These are phyloP conservation scores for Drosophila ogumai DNA, from an alignment of 1,140 invertebrate species.

Conservation along the genomic window DNA sequence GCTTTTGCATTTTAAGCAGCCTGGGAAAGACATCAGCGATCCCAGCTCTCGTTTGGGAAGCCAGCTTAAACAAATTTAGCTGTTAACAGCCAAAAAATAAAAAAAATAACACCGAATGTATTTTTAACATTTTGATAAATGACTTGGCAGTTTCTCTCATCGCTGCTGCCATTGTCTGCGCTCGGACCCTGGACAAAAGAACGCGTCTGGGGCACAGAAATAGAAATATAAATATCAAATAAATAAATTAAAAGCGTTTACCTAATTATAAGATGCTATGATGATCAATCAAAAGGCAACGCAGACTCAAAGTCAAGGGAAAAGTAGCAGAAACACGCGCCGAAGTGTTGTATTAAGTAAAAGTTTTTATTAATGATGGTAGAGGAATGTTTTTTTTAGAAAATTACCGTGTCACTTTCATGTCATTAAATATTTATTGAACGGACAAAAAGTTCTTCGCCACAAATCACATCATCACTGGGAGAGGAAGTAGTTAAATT, in stretches of 20 bases:
- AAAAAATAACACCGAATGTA: slow-evolving; percentile 30
- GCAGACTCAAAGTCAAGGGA: slow-evolving; percentile 13
- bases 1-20: slow-evolving; percentile 66
- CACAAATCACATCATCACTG: slow-evolving; percentile 7
- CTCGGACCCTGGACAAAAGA: slow-evolving; percentile 33
- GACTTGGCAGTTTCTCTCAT: slow-evolving; percentile 57
- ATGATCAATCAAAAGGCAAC: slow-evolving; percentile 63
- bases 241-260: slow-evolving; percentile 64
- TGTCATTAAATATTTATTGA: slow-evolving; percentile 36
- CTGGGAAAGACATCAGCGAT: slow-evolving; percentile 55
- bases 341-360: slow-evolving; percentile 28
- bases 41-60: slow-evolving; percentile 32
- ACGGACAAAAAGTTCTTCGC: slow-evolving; percentile 27
- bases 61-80: slow-evolving; percentile 64
- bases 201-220: slow-evolving; percentile 19
- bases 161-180: slow-evolving; percentile 48
- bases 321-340: slow-evolving; percentile 21
- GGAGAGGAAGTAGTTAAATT: slow-evolving; percentile 44
- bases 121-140: slow-evolving; percentile 71
- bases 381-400: neutral
- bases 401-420: slow-evolving; percentile 41
- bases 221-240: slow-evolving; percentile 57
- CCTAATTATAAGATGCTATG: slow-evolving; percentile 60
- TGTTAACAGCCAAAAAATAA: slow-evolving; percentile 48
- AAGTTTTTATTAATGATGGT: slow-evolving; percentile 45